Conservation (phyloP, 64 coral and sea anemone genomes). For the Montipora foliosa region DNA sequence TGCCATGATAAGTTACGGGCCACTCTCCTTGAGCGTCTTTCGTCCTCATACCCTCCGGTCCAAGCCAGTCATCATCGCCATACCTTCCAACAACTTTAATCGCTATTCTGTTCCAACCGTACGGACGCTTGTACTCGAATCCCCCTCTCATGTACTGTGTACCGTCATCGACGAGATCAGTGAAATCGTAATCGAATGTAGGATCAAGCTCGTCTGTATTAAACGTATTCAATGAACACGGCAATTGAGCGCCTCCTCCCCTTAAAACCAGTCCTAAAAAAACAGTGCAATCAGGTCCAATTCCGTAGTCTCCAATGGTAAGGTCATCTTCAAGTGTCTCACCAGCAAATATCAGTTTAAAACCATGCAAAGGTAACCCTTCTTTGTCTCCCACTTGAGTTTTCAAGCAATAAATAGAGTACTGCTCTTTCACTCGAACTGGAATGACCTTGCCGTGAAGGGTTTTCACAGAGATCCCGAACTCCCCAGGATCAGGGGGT, state of each 20-base stretch:
- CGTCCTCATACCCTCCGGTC: conserved; percentile 53
- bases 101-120: conserved; percentile 75
- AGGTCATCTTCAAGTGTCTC: conserved; percentile 2
- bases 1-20: conserved; percentile 78
- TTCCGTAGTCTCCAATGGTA: neutral
- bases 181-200: conserved; percentile 71
- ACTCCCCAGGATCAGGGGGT: neutral
- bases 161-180: conserved; percentile 57
- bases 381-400: neutral
- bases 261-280: conserved; percentile 19
- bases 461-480: neutral
- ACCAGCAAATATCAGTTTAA: conserved; percentile 39
- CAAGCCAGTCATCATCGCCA: conserved; percentile 52
- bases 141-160: conserved; percentile 64
- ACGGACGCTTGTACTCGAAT: conserved; percentile 60
- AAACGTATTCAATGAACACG: neutral
- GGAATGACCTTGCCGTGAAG: neutral
- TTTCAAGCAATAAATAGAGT: conserved; percentile 52
- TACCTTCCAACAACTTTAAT: conserved; percentile 67
- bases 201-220: conserved; percentile 62
- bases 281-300: conserved; percentile 23
- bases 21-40: conserved; percentile 41
- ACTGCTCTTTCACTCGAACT: neutral
- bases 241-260: neutral
- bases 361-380: neutral